Evolutionary conservation across 2,113 vertebrate genomes (phyloP), one percentile per base, ranked within the genome.

Genomic region (Oceanites oceanicus): DNA sequence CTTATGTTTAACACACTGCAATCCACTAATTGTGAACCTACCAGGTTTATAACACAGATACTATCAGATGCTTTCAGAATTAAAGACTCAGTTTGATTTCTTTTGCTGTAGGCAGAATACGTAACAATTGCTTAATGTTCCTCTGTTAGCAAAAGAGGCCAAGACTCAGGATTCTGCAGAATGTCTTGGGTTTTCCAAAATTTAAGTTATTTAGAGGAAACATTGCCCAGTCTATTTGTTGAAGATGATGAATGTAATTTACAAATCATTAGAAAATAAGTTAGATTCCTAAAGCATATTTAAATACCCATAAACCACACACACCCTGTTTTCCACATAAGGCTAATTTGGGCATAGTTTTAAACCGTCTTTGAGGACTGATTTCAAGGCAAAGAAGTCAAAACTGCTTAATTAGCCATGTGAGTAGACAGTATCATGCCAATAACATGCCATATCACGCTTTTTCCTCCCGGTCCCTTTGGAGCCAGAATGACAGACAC

Each of bases 71-170:
- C 80, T 91, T 91, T 94, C 93, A 92, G 86, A 90, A 96, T 76
- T 92, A 85, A 88, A 96, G 90, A 72, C 47, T 93, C 65, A 70
- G n/a, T 82, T 77, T 86, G 30, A 84, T 96, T 91, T 96, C 71
- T 97, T 90, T 88, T 95, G 92, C 92, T 93, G 78, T 52, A 96
- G 93, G 88, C 92, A 92, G 84, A 95, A 97, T 61, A 81, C 6
- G 2, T 17, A 88, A 88, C 62, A 75, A 85, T 70, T 88, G 56
- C 89, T 95, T 92, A 93, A 76, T 77, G 47, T 53, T 97, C 68
- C 90, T 91, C 59, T 89, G 42, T 58, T 88, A 76, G 86, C 56
- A 81, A 96, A 95, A 95, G 80, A 91, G 22, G 49, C 55, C 73
- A 95, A 94, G 76, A 90, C 49, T 87, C 71, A 73, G 55, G 71